Percentiles rank a stretch among this genome's conserved stretches.
These are phyloP conservation scores for Sipha flava DNA, from an alignment of 1,140 invertebrate genomes.

Conservation along the genomic window DNA sequence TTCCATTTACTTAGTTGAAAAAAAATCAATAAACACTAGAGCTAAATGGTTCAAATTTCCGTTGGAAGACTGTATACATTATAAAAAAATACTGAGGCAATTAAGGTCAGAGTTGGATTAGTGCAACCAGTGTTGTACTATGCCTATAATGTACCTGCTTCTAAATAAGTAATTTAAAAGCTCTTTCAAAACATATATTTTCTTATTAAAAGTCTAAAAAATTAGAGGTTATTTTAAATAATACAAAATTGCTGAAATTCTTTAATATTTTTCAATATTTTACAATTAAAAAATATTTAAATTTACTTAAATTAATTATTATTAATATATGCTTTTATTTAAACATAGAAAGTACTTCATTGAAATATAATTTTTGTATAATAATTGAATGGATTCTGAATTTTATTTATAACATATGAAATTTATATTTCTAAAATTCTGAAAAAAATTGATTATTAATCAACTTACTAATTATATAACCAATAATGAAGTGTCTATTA, in stretches of 20 bases:
- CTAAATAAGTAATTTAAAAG: neutral
- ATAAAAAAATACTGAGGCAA: constrained; percentile 16
- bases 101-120: constrained; percentile 25
- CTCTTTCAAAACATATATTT: neutral
- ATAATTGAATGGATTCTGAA: no score
- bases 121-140: constrained; percentile 2
- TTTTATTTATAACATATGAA: no score
- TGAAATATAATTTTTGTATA: no score
- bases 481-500: neutral
- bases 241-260: no score
- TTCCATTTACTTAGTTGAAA: neutral
- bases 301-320: no score
- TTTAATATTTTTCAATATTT: no score
- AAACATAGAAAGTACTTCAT: no score
- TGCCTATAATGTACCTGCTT: neutral
- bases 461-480: neutral
- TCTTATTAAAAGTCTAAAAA: neutral
- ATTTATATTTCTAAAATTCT: neutral
- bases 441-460: neutral
- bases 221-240: neutral
- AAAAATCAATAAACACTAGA: constrained; percentile 23
- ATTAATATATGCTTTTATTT: no score
- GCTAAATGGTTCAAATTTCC: constrained; percentile 21
- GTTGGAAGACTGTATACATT: neutral
- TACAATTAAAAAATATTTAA: no score